These are phyloP conservation scores for Ruditapes philippinarum DNA, from an alignment of 1,140 invertebrate genomes.

Conservation along the genomic window DNA sequence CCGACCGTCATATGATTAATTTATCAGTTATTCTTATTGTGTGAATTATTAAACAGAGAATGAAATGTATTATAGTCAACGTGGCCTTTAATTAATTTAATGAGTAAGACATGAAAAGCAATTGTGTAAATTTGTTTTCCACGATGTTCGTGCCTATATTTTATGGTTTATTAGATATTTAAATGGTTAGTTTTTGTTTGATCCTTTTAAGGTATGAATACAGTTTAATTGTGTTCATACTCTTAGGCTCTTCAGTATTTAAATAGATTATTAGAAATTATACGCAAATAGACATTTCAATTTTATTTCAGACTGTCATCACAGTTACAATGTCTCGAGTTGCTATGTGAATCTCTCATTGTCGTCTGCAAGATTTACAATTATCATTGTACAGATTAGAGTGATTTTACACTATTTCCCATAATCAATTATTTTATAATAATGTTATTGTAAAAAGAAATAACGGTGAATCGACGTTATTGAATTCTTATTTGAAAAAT, in stretches of 20 bases:
- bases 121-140: constrained; percentile 45
- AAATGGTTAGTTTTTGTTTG: background rate
- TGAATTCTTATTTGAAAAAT: too few species aligned
- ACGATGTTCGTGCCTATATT: constrained; percentile 39
- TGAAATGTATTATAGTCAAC: constrained; percentile 32
- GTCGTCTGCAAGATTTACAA: too few species aligned
- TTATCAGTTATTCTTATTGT: constrained; percentile 60
- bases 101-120: background rate
- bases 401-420: too few species aligned
- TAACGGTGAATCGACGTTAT: too few species aligned
- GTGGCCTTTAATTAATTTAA: constrained; percentile 54
- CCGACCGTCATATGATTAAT: constrained; percentile 57
- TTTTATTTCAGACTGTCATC: too few species aligned
- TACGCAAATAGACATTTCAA: background rate
- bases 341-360: too few species aligned
- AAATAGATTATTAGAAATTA: background rate
- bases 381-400: too few species aligned
- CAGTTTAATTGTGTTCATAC: background rate
- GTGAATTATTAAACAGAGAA: constrained; percentile 48
- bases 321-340: too few species aligned
- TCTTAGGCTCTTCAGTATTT: background rate
- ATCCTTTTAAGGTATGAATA: background rate
- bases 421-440: too few species aligned
- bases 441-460: too few species aligned
- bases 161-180: constrained; percentile 18